phyloP scores from a whole-genome alignment of 2,797 vertebrate species.

The Nasua narica region DNA sequence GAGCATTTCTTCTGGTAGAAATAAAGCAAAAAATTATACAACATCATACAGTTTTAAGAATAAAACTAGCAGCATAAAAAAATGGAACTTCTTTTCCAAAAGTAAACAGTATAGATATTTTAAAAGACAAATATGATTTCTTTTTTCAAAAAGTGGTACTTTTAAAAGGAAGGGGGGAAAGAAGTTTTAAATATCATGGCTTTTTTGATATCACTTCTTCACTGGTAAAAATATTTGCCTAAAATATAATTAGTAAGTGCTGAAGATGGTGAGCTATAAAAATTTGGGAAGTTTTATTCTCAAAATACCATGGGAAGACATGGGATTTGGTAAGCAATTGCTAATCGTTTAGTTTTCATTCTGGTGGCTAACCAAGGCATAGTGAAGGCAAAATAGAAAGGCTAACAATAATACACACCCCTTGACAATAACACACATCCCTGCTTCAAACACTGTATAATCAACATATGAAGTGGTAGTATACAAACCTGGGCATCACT shows the following conservation, averaged over 20 bases:
- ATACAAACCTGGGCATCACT: not conserved
- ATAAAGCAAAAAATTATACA: not conserved
- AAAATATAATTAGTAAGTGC: not conserved
- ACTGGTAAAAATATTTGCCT: not conserved
- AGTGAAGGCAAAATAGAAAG: not conserved
- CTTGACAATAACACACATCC: not conserved
- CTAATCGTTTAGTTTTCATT: not conserved
- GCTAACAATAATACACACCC: not conserved
- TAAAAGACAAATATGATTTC: not conserved
- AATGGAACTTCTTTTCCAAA: not conserved
- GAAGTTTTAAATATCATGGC: not conserved
- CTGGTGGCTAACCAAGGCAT: not conserved
- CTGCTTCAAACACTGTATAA: not conserved
- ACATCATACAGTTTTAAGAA: not conserved
- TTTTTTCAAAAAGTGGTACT: not conserved
- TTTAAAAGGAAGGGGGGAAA: not conserved
- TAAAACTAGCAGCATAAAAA: not conserved
- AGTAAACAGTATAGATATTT: not conserved
- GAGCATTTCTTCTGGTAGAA: not conserved
- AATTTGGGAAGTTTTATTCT: not conserved
- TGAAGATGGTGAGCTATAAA: not conserved
- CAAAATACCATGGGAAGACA: not conserved
- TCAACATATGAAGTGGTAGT: not conserved
- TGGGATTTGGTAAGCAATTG: not conserved
- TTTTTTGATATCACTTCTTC: not conserved